Conservation (phyloP, 2,797 vertebrate species). For the Hippocampus kuda region DNA sequence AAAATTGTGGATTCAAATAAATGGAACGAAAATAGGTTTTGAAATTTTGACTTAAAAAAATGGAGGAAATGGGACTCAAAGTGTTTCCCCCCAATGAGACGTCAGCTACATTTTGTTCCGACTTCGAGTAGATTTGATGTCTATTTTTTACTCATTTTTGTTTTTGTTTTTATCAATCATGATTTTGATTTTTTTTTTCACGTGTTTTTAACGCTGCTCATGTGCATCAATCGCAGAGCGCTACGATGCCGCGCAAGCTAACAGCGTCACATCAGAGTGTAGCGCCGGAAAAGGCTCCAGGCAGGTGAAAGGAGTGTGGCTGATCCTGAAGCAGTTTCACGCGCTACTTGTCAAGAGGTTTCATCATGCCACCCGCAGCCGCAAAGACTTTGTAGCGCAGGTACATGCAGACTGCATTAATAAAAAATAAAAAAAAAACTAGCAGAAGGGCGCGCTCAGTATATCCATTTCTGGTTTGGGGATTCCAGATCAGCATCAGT, state of each 20-base stretch:
- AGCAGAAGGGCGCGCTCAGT: background rate
- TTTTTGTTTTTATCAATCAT: too few species aligned
- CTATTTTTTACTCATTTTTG: too few species aligned
- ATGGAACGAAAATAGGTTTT: too few species aligned
- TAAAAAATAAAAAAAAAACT: background rate
- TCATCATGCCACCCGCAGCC: slow-evolving; percentile 75
- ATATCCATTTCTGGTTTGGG: background rate
- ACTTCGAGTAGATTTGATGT: too few species aligned
- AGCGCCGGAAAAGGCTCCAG: slow-evolving; percentile 59
- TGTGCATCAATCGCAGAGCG: slow-evolving; percentile 29
- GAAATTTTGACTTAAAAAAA: too few species aligned
- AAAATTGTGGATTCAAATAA: too few species aligned
- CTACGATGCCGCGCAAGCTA: slow-evolving; percentile 27
- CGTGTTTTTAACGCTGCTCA: background rate
- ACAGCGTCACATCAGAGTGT: slow-evolving; percentile 38
- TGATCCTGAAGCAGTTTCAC: slow-evolving; percentile 74
- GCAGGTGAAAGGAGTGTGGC: slow-evolving; percentile 68
- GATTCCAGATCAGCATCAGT: background rate
- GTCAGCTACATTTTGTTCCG: too few species aligned
- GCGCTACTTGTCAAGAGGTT: slow-evolving; percentile 86
- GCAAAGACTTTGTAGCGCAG: slow-evolving; percentile 91
- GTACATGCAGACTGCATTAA: slow-evolving; percentile 45
- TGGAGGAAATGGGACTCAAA: too few species aligned
- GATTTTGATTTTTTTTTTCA: background rate
- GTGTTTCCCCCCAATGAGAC: too few species aligned